A percentile compares a stretch with the other conserved stretches of the same genome.
Conservation (phyloP, 2,888 invertebrate genomes). For the Ligdia adustata region DNA sequence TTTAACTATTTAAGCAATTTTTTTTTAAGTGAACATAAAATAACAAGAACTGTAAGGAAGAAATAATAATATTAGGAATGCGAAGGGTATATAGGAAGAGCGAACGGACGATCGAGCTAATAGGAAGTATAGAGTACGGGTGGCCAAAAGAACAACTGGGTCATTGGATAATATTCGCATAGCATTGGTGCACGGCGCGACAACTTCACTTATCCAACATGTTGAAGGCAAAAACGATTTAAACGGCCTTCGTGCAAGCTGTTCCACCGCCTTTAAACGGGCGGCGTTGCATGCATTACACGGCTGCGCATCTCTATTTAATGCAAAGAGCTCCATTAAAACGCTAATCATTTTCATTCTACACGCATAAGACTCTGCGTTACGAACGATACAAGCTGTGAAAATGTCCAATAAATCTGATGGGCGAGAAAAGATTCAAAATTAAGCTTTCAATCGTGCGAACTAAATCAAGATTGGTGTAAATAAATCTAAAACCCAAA, state of each 20-base stretch:
- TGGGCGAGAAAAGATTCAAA: conserved; percentile 23
- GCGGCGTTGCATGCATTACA: conserved; percentile 13
- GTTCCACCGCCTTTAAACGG: conserved; percentile 16
- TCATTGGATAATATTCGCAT: conserved; percentile 21
- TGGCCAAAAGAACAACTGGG: conserved; percentile 22
- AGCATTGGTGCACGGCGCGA: conserved; percentile 15
- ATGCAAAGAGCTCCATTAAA: conserved; percentile 18
- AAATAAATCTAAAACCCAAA: conserved; percentile 62
- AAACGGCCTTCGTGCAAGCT: conserved; percentile 24
- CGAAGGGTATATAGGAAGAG: not conserved
- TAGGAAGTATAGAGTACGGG: conserved; percentile 11
- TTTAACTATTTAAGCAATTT: no score
- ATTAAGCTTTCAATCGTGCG: conserved; percentile 39
- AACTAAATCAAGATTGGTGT: conserved; percentile 44
- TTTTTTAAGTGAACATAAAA: no score
- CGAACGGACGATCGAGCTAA: conserved; percentile 13
- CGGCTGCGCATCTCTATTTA: conserved; percentile 17
- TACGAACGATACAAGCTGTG: conserved; percentile 12
- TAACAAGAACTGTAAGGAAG: not conserved
- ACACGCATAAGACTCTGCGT: conserved; percentile 5
- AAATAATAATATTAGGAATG: no score
- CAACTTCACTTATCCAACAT: conserved; percentile 17
- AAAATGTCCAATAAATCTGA: conserved; percentile 21
- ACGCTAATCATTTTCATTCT: conserved; percentile 22
- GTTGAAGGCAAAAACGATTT: conserved; percentile 23